These are phyloP conservation scores for Acanthosoma haemorrhoidale DNA, from an alignment of 2,888 invertebrate genomes.

Conservation along the genomic window DNA sequence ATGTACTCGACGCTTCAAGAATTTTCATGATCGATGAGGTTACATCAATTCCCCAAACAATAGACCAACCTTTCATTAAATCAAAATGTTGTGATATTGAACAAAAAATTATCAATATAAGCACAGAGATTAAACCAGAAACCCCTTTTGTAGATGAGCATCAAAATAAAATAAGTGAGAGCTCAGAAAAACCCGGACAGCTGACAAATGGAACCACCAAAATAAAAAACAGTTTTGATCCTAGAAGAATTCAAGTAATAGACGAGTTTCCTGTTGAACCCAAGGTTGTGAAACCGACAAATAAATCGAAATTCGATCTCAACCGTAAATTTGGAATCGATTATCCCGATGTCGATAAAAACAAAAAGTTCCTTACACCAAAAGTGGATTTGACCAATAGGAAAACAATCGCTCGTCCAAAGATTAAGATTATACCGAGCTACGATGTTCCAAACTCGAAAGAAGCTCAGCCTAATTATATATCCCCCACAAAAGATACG, in stretches of 20 bases:
- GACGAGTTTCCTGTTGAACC: background rate
- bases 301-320: background rate
- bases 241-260: background rate
- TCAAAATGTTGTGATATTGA: too few species aligned
- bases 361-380: background rate
- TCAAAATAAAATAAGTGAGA: too few species aligned
- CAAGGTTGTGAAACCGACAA: background rate
- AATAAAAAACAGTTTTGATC: background rate
- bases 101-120: too few species aligned
- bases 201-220: background rate
- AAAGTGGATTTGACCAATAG: background rate
- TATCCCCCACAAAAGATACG: background rate
- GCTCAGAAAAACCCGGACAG: too few species aligned
- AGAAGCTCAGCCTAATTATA: too few species aligned
- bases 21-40: slow-evolving; percentile 3
- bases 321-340: background rate
- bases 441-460: too few species aligned
- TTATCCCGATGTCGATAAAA: background rate
- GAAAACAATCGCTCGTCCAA: background rate
- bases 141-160: too few species aligned
- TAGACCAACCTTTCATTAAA: too few species aligned
- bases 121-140: too few species aligned
- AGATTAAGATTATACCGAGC: background rate
- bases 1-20: background rate
- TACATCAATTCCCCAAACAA: background rate